Base-by-base conservation (phyloP, 2,797 vertebrate genomes). In the Enteromius argenteus region DNA sequence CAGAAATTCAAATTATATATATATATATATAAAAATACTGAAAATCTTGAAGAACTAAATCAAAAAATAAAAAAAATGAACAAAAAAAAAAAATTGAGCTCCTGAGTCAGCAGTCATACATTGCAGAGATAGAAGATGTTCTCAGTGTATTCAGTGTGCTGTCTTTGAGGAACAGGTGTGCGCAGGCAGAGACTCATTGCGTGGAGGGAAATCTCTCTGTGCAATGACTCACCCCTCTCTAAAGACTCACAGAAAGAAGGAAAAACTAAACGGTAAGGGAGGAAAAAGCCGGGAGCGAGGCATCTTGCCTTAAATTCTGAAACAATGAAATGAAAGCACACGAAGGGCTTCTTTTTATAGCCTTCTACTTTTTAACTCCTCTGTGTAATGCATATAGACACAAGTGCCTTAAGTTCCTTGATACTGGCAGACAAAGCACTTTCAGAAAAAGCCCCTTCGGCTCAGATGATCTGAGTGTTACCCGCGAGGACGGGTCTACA, bases 311-410 rank as follows among this genome's bases (percentile, higher is more conserved):
- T 80, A 83, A 80, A 75, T 78, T 86, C 81, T 60, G 83, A 89
- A 90, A 90, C 89, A 83, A 80, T 68, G 49, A 87, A 86, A 51
- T 74, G 62, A 87, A 86, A 60, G 69, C 8, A 46, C 74, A 80
- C 27, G 86, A 90, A 87, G 84, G 68, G 30, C 68, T 64, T 80
- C 85, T 64, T 35, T 81, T 90, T 85, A 85, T n/a, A 68, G 44
- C 13, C 7, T 13, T 21, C 58, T 81, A 46, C 23, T 49, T 77
- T 56, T 62, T 0, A 79, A 75, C 84, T 83, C 86, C 79, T 80
- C 8, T 85, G 69, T 84, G 80, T 81, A 82, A 91, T 88, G 87
- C 64, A 84, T 49, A 80, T 81, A 79, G 87, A 91, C 80, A 85
- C 67, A 76, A 85, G 86, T 69, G 56, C 89, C 85, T 78, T 42